Evolutionary conservation across 1,140 invertebrate genomes (phyloP).

Genomic region (Cyphomyrmex costatus): DNA sequence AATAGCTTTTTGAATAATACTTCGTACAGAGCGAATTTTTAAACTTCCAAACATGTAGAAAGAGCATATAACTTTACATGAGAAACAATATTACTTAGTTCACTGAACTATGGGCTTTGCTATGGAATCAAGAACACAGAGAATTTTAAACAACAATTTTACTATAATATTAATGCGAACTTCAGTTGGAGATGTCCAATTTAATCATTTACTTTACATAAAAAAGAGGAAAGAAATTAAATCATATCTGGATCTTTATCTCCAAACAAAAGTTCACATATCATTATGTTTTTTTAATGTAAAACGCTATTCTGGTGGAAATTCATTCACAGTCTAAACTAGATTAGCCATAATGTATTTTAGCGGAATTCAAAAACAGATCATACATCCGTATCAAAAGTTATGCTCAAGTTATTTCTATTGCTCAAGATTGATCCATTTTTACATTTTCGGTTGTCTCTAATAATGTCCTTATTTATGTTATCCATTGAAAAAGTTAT

Average conservation of each 20-base stretch:
- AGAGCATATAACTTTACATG: constrained; percentile 19
- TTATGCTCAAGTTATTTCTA: constrained; percentile 8
- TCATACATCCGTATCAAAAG: neutral
- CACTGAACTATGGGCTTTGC: neutral
- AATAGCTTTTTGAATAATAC: constrained; percentile 18
- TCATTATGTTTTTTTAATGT: neutral
- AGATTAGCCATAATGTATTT: constrained; percentile 17
- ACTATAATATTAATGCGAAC: neutral
- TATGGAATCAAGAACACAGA: constrained; percentile 8
- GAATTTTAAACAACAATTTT: neutral
- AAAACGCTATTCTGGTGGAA: constrained; percentile 1
- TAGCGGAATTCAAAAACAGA: constrained; percentile 21
- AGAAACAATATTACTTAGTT: constrained; percentile 3
- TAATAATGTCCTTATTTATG: neutral
- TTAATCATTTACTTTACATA: neutral
- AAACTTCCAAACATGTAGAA: constrained; percentile 29
- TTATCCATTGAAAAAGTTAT: neutral
- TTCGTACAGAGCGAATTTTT: neutral
- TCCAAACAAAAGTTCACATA: constrained; percentile 19
- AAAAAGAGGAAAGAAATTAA: neutral
- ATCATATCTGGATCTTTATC: constrained; percentile 14
- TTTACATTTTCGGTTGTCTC: constrained; percentile 10
- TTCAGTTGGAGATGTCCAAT: neutral
- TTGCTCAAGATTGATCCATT: constrained; percentile 4
- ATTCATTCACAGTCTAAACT: constrained; percentile 9